Evolutionary conservation across 2,888 invertebrate genomes (phyloP), one percentile per base, ranked within the genome.

Genomic region (Phania funesta): DNA sequence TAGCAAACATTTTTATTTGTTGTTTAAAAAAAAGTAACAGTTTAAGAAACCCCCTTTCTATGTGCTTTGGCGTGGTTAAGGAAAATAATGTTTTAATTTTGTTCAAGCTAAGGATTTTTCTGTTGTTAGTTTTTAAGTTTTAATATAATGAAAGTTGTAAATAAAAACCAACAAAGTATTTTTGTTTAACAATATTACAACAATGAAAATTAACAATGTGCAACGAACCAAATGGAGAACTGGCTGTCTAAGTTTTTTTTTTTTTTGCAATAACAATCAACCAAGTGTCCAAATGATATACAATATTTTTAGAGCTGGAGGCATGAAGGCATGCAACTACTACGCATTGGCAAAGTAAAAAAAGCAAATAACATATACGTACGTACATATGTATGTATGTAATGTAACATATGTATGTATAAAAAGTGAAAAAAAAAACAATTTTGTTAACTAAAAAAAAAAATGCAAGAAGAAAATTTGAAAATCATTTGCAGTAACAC

Each of bases 191-290:
- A 8, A 32, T 50, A 50, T 60, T 67, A 65, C 67, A 76, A 60
- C 48, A n/a, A n/a, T n/a, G 16, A 68, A 76, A 48, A 64, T 71
- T 71, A 65, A 67, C 65, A 79, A 73, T 79, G 78, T 73, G 70
- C 78, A 79, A 50, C 78, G 71, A 73, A 79, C 65, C 78, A 79
- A 67, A 44, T 32, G 70, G 58, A 41, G 52, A 58, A 58, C 38
- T 58, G 56, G 32, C 77, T 41, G 50, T 20, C 50, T 79, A 54
- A 48, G 22, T 75, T 20, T n/a, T 58, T 24, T 41, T 56, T 38
- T 44, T 54, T 24, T 11, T 24, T 41, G 22, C 16, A 44, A 52
- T 32, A 62, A 22, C 38, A 54, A 67, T n/a, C 32, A 56, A 32
- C n/a, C 29, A 68, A 76, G 54, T 71, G 56, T 65, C 65, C 71